phyloP scores from a whole-genome alignment of 2,797 vertebrate genomes.

The Chiloscyllium punctatum region DNA sequence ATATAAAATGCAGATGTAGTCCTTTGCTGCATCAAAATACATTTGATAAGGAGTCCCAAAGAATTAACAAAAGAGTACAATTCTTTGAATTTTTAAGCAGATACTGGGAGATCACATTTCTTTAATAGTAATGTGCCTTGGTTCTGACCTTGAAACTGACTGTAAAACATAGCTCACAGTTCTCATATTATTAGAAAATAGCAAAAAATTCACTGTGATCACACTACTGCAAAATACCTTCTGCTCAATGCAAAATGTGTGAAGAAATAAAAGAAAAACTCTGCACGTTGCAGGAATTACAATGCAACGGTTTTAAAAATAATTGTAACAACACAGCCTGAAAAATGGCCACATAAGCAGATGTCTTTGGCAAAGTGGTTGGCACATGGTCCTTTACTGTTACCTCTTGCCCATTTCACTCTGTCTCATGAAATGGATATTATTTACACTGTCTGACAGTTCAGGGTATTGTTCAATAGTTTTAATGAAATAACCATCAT shows the following conservation, averaged over 20 bases:
- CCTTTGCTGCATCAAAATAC: constrained; percentile 52
- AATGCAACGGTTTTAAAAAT: constrained; percentile 73
- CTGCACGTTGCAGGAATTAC: constrained; percentile 70
- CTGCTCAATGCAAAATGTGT: constrained; percentile 56
- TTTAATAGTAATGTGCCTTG: not conserved
- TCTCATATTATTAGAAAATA: constrained; percentile 25
- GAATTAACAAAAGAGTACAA: constrained; percentile 31
- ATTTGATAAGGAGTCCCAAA: not conserved
- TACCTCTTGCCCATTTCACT: constrained; percentile 99
- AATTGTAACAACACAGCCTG: constrained; percentile 74
- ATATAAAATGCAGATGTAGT: constrained; percentile 71
- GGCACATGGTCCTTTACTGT: constrained; percentile 68
- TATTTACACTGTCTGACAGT: constrained; percentile 93
- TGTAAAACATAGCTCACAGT: constrained; percentile 25
- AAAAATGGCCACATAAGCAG: constrained; percentile 84
- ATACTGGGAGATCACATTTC: not conserved
- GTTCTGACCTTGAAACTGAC: constrained; percentile 22
- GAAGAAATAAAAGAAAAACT: constrained; percentile 67
- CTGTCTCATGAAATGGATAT: constrained; percentile 98
- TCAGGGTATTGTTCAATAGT: constrained; percentile 95
- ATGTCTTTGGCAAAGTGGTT: constrained; percentile 99
- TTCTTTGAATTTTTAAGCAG: constrained; percentile 21
- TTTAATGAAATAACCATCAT: constrained; percentile 90
- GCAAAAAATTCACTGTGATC: constrained; percentile 68
- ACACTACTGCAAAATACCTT: constrained; percentile 59